Evolutionary conservation across 2,888 invertebrate species (phyloP).

Genomic region (Oscheius onirici): DNA sequence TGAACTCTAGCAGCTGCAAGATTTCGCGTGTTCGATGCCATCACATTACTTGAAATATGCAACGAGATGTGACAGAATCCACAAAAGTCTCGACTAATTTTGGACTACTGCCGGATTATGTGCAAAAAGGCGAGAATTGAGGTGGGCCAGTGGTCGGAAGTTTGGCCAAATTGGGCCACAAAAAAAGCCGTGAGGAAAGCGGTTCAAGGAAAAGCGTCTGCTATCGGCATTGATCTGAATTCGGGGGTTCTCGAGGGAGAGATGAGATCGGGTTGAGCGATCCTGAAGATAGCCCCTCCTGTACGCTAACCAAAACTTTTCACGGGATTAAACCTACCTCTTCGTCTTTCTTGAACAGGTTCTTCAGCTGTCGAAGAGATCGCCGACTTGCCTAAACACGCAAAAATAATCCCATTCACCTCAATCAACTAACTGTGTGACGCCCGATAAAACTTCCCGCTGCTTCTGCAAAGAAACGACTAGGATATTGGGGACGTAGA

Average conservation of each 20-base stretch:
- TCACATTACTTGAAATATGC: conserved; percentile 18
- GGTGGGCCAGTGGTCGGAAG: conserved; percentile 26
- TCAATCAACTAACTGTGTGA: conserved; percentile 13
- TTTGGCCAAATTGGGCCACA: conserved; percentile 24
- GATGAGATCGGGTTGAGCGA: conserved; percentile 17
- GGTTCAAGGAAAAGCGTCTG: conserved; percentile 32
- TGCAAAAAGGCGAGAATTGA: conserved; percentile 19
- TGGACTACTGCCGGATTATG: conserved; percentile 9
- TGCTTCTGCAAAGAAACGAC: background rate
- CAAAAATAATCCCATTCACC: conserved; percentile 18
- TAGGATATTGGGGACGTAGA: no score
- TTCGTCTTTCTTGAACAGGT: conserved; percentile 14
- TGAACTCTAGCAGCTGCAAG: background rate
- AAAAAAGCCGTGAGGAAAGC: conserved; percentile 29
- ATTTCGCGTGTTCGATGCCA: background rate
- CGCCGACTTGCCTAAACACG: conserved; percentile 17
- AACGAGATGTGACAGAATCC: background rate
- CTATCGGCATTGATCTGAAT: conserved; percentile 31
- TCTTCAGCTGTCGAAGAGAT: conserved; percentile 19
- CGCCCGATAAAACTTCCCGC: background rate
- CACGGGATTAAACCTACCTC: background rate
- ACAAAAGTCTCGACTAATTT: background rate
- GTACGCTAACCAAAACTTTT: conserved; percentile 11
- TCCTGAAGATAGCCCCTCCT: conserved; percentile 18
- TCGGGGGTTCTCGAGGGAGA: background rate